A percentile compares a stretch with the other conserved stretches of the same genome.
Conservation (phyloP, 2,888 invertebrate genomes). For the Orthonychiurus folsomi region DNA sequence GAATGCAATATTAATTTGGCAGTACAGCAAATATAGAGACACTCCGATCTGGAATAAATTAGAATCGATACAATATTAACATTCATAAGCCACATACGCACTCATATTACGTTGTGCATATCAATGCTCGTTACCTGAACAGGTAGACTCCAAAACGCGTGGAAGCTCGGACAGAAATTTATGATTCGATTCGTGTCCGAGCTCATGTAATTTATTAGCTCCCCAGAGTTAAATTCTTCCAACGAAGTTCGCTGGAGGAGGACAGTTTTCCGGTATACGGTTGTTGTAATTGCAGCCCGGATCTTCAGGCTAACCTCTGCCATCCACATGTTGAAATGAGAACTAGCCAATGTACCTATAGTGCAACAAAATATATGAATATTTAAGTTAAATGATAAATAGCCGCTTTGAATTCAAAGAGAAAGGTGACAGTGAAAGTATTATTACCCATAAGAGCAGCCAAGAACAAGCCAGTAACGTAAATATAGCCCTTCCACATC, state of each 20-base stretch:
- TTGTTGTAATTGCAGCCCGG: conserved; percentile 71
- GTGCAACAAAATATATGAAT: too few species aligned
- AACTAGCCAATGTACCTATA: conserved; percentile 65
- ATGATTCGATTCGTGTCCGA: conserved; percentile 92
- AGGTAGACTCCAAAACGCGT: conserved; percentile 93
- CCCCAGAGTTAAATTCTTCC: conserved; percentile 57
- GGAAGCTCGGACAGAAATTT: conserved; percentile 92
- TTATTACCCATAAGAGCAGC: conserved; percentile 59
- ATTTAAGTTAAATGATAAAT: conserved; percentile 1
- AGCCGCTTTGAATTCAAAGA: conserved; percentile 10
- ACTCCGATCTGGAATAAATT: too few species aligned
- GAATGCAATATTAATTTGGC: conserved; percentile 83
- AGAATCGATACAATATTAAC: conserved; percentile 8
- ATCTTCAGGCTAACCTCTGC: conserved; percentile 75
- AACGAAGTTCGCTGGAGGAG: conserved; percentile 46
- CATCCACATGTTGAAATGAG: conserved; percentile 85
- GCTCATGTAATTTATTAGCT: conserved; percentile 93
- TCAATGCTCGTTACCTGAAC: conserved; percentile 71
- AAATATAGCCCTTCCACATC: conserved; percentile 53
- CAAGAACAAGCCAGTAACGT: conserved; percentile 58
- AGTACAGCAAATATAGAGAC: conserved; percentile 52
- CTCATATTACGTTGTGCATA: conserved; percentile 13
- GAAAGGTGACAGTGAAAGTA: background rate
- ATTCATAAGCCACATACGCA: background rate
- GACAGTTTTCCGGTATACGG: conserved; percentile 65